Conservation (phyloP, 2,797 vertebrate genomes). For the Anniella stebbinsi region DNA sequence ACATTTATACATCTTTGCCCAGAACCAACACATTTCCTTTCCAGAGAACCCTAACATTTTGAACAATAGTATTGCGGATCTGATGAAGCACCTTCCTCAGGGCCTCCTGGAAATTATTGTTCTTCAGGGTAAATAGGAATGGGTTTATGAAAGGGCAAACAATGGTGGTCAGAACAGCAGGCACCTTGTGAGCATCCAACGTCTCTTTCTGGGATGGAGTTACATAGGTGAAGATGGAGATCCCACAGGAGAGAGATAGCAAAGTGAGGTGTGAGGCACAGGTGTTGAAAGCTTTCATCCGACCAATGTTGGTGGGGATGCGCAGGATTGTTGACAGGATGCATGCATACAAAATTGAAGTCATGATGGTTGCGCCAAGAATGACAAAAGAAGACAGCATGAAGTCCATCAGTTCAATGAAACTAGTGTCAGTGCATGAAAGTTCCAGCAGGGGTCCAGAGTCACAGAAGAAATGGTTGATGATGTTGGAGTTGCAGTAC, state of each 20-base stretch:
- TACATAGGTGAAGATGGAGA: slow-evolving; percentile 51
- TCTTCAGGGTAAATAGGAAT: slow-evolving; percentile 49
- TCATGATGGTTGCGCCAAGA: background rate
- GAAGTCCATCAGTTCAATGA: slow-evolving; percentile 38
- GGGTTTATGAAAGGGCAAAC: slow-evolving; percentile 27
- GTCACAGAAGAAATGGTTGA: slow-evolving; percentile 43
- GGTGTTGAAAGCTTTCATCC: slow-evolving; percentile 64
- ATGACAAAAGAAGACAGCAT: slow-evolving; percentile 18
- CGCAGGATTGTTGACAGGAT: slow-evolving; percentile 62
- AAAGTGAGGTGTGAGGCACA: slow-evolving; percentile 35
- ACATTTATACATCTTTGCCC: no score
- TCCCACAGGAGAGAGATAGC: slow-evolving; percentile 4
- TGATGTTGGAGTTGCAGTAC: slow-evolving; percentile 32
- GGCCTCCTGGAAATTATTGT: slow-evolving; percentile 26
- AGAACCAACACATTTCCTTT: no score
- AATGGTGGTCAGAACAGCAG: slow-evolving; percentile 52
- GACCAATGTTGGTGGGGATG: slow-evolving; percentile 51
- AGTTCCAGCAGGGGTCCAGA: slow-evolving; percentile 52
- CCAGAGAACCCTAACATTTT: no score
- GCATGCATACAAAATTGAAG: slow-evolving; percentile 48
- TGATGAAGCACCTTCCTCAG: no score
- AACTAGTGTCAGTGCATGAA: slow-evolving; percentile 47
- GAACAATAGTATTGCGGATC: no score
- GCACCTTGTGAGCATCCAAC: slow-evolving; percentile 49
- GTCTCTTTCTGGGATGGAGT: slow-evolving; percentile 37